Evolutionary conservation across 2,888 invertebrate species (phyloP).

Genomic region (Isoperla grammatica): DNA sequence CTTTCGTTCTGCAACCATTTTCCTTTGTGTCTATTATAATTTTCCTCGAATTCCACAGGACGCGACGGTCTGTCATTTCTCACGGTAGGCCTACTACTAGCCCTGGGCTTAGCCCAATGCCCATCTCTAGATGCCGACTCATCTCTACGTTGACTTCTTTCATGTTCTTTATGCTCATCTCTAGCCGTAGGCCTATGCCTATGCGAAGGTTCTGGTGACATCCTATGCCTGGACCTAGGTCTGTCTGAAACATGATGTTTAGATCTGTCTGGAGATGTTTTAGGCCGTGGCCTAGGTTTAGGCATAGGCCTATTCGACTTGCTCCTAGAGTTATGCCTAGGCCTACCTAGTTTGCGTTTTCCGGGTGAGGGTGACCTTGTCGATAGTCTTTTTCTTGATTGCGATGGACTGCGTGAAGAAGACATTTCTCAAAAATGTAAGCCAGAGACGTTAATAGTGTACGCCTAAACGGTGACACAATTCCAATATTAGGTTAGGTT

Average conservation of each 20-base stretch:
- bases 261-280: too few species aligned
- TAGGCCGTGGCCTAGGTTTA: too few species aligned
- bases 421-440: too few species aligned
- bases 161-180: background rate
- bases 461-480: too few species aligned
- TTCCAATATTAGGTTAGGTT: too few species aligned
- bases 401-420: conserved; percentile 4
- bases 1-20: conserved; percentile 13
- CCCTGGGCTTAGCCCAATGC: background rate
- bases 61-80: background rate
- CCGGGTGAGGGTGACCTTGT: conserved; percentile 10
- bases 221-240: background rate
- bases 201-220: conserved; percentile 1
- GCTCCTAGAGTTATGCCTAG: background rate
- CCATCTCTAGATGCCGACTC: background rate
- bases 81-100: background rate
- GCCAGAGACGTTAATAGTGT: too few species aligned
- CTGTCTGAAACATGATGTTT: too few species aligned
- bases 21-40: background rate
- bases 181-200: background rate
- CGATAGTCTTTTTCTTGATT: background rate
- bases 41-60: too few species aligned
- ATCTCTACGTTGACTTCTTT: background rate
- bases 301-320: too few species aligned
- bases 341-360: background rate